Base-by-base conservation (phyloP, 2,888 invertebrate species). In the Oscheius sp. region DNA sequence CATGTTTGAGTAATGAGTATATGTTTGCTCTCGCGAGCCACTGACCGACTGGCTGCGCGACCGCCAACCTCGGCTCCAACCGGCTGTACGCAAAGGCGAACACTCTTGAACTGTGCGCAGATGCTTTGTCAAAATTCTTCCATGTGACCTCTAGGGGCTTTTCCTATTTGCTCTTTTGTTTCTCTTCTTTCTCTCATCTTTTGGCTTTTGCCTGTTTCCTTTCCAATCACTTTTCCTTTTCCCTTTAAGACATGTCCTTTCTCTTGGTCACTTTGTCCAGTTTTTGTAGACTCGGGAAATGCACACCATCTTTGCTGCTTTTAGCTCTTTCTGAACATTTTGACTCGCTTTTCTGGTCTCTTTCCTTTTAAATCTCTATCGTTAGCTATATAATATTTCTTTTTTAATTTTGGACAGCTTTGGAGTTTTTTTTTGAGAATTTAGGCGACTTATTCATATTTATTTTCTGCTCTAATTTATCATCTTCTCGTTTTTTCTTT, bases 1-100 rank as follows among this genome's bases (percentile, higher is more conserved):
- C n/a, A 27, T 61, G 61, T 61, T 61, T 61, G 61, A 61, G 61
- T 61, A 61, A 61, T 45, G 61, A 61, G 61, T 61, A 61, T 61
- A 61, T 61, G 61, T 61, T 61, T 61, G 61, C 61, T 39, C 39
- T 61, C 3, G 61, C 58, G 58, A 58, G 58, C 58, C 58, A 58
- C 58, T 45, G 61, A 61, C 45, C 61, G 45, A 25, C 61, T 42
- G 61, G 45, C 61, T 27, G 29, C 27, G 61, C 45, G 61, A 45
- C 25, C 61, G 29, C 25, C 42, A 33, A 23, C 17, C 8, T 37
- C 37, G 8, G 37, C 25, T 55, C 61, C 61, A 61, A 45, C 61
- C 23, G 61, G 61, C 61, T 61, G 61, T 61, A 61, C 45, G 61
- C 61, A 61, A 61, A 61, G 55, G 61, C 61, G 61, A 61, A 61